A percentile compares a stretch with the other conserved stretches of the same genome.
These are phyloP conservation scores for human (Homo sapiens) DNA, from an alignment of 2,113 vertebrate species.

Conservation along the genomic window DNA sequence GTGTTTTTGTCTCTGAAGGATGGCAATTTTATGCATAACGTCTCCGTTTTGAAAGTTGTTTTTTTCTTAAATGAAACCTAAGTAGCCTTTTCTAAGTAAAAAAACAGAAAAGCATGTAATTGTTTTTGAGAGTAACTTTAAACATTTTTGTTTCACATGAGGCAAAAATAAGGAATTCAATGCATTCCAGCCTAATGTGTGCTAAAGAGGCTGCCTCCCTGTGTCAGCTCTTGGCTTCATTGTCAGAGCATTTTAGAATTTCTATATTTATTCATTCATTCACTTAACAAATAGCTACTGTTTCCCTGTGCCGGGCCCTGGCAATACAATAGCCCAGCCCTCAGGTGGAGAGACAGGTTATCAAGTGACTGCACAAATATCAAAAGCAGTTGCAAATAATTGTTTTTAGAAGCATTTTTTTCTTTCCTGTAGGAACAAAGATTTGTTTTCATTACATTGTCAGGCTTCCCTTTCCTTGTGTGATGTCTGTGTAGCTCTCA, in stretches of 20 bases:
- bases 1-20: background rate
- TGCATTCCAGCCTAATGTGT: background rate
- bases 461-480: background rate
- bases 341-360: background rate
- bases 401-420: background rate
- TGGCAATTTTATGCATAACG: background rate
- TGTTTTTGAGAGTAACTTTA: background rate
- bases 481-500: background rate
- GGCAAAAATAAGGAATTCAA: background rate
- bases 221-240: background rate
- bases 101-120: background rate
- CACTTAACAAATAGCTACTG: background rate
- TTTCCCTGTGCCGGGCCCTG: background rate
- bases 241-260: background rate
- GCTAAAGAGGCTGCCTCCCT: background rate
- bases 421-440: background rate
- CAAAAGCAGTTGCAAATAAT: background rate
- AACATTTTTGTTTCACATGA: background rate
- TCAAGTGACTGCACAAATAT: background rate
- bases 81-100: background rate
- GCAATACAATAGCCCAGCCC: background rate
- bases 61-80: background rate
- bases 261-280: background rate
- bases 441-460: background rate
- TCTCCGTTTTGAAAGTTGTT: background rate